phyloP scores from a whole-genome alignment of 2,797 vertebrate genomes.

The Leuciscus waleckii region DNA sequence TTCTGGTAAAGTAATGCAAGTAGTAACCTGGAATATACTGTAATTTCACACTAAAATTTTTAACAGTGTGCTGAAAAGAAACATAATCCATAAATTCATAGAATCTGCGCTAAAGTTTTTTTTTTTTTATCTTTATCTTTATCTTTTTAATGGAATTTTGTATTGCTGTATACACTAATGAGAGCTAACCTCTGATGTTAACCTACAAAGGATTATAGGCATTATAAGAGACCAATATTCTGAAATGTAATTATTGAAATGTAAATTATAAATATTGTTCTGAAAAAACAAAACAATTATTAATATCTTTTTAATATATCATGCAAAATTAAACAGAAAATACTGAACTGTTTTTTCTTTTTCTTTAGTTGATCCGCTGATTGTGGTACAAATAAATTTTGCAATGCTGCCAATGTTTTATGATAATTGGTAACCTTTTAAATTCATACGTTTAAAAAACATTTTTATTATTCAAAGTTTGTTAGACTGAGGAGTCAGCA shows the following conservation, averaged over 20 bases:
- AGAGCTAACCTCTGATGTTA: not conserved
- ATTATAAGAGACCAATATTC: not conserved
- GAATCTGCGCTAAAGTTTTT: not conserved
- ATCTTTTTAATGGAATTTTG: not conserved
- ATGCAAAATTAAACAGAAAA: not conserved
- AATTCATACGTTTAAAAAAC: not conserved
- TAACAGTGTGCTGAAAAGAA: not conserved
- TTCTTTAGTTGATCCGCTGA: not conserved
- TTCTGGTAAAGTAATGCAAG: too few relatives aligned
- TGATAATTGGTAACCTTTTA: not conserved
- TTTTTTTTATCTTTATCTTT: not conserved
- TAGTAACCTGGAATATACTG: too few relatives aligned
- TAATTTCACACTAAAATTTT: too few relatives aligned
- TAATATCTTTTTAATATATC: not conserved
- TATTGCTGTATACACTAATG: not conserved
- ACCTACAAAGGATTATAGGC: not conserved
- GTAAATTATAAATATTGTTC: not conserved
- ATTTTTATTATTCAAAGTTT: not conserved
- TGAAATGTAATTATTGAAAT: not conserved
- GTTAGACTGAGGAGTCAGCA: not conserved
- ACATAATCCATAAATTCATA: not conserved
- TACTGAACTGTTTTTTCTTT: not conserved
- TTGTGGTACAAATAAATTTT: not conserved
- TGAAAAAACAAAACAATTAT: not conserved
- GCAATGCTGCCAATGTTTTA: not conserved